Base-by-base conservation (phyloP, 2,797 vertebrate species). In the Octomys mimax region DNA sequence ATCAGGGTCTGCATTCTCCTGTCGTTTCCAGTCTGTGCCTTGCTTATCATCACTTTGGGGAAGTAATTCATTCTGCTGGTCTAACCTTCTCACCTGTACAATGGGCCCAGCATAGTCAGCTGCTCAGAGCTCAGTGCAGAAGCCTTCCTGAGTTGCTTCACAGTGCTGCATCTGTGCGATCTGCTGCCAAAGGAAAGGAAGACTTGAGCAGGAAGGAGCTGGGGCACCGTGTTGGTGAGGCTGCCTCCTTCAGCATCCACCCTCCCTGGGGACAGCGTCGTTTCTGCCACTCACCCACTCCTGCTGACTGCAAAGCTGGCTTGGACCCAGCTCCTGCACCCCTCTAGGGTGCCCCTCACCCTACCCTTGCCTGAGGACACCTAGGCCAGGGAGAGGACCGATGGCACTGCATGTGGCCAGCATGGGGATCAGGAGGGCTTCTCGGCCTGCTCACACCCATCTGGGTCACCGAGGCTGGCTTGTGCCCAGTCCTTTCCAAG, bases 21-120 rank as follows among this genome's bases (percentile, higher is more conserved):
- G 33, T 26, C 6, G 6, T 73, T 89, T 92, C 36, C 19, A 54
- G 59, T 54, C 11, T 49, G 10, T 8, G 26, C 59, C 61, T 68
- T 18, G 71, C 66, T 89, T 68, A 26, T 66, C 24, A 18, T 9
- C 62, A 24, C 6, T 80, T 87, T n/a, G 18, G 66, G 68, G 24
- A 82, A 92, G 52, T 68, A 4, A 9, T 61, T 86, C 26, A 33
- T 66, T 73, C 61, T 71, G 24, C 31, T 31, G 2, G 2, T 46
- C 61, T 94, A 68, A 62, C 79, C 24, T 21, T 57, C 12, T 46
- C n/a, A 4, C 78, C 64, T 84, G 9, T 94, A 62, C 81, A 91
- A 91, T 64, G 31, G 59, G 9, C 59, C 91, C 21, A 77, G 26
- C 46, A 21, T 52, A 64, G 4, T n/a, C 68, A 71, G 61, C 12